Base-by-base conservation (phyloP, 2,888 invertebrate genomes). In the Spicauda simplicius region DNA sequence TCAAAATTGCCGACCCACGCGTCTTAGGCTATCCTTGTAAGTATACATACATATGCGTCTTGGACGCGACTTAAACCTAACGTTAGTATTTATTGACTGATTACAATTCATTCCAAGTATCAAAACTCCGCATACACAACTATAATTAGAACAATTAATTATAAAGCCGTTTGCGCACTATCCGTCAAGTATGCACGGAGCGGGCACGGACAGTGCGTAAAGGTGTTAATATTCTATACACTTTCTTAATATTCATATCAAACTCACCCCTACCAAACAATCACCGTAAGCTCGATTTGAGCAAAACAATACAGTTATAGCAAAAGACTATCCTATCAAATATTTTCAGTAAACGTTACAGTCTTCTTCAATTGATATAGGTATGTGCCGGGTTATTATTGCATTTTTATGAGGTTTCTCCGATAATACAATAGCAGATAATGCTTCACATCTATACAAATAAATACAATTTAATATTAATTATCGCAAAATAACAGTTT, bases 11-110 rank as follows among this genome's bases (percentile, higher is more conserved):
- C n/a, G n/a, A n/a, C n/a, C n/a, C n/a, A n/a, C n/a, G n/a, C n/a
- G n/a, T n/a, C n/a, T n/a, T n/a, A n/a, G n/a, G n/a, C n/a, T n/a
- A n/a, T n/a, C n/a, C n/a, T n/a, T n/a, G n/a, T n/a, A 76, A 72
- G 57, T 58, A 53, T 57, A 69, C 33, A 70, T 76, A 25, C 79
- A 78, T 10, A 74, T 81, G 30, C 90, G 88, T 88, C 89, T 89
- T 85, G 75, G 89, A 89, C 89, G 88, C 79, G 74, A 14, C 79
- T 83, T 85, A 82, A 68, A 68, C 52, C 81, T 83, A 83, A 68
- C 71, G 73, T 82, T 81, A 82, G 76, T 78, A 75, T 62, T 69
- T 69, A 73, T 70, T 73, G 69, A 71, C 71, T 69, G 60, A 60
- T 45, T 58, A 58, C 30, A 60, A 33, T 33, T 59, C 18, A 65